Evolutionary conservation across 2,888 invertebrate genomes (phyloP), one percentile per base, ranked within the genome.

Genomic region (Parnassius mnemosyne): DNA sequence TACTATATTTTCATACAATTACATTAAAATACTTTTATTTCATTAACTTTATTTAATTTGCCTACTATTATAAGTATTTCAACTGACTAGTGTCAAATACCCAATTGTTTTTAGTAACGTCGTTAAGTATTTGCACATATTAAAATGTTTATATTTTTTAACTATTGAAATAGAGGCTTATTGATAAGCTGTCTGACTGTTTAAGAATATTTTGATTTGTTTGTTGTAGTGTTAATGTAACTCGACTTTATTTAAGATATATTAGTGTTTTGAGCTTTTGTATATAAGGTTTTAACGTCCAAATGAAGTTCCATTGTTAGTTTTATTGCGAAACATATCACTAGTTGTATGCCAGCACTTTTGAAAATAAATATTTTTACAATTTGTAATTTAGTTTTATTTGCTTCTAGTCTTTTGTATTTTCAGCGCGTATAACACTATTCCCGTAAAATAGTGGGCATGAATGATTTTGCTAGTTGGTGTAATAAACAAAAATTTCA

Each of bases 331-430:
- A n/a, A 9, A 71, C 72, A 71, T 71, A 71, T 72, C 71, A 72
- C 70, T 72, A 70, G 67, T 71, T 76, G 68, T 77, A 75, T 69
- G 63, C 62, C 61, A 65, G 68, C 67, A 71, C 64, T 65, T 64
- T 68, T 63, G 65, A 68, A 70, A 80, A 77, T 79, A 81, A 76
- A 80, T 83, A 80, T 83, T 82, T 83, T 82, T 81, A 65, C 75
- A 79, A 34, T 52, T 50, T 44, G 43, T 68, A 60, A 65, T 53
- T 53, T 58, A 62, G 53, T 53, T 61, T 69, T 16, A 16, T 59
- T 49, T 49, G 42, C n/a, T 34, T 53, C 43, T 9, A 56, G 2
- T 47, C 9, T 47, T 55, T 10, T 7, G 44, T 43, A 16, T 20
- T 12, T 43, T 43, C 0, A 34, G 34, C 34, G 34, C 34, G 34